These are phyloP conservation scores for Clistopyga incitator DNA, from an alignment of 2,888 invertebrate genomes.

Conservation along the genomic window DNA sequence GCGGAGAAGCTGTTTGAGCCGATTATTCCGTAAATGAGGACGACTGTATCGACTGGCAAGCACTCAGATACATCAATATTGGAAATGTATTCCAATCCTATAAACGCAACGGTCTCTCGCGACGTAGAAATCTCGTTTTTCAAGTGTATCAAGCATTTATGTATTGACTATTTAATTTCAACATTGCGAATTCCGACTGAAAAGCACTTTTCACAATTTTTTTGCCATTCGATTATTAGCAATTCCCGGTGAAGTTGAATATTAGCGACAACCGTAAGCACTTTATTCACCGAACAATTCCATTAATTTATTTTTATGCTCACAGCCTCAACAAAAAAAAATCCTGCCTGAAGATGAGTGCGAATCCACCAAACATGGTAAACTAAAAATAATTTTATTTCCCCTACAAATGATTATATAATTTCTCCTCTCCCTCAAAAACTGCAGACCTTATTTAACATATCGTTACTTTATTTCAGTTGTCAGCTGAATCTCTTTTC, in stretches of 20 bases:
- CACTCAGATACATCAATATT: background rate
- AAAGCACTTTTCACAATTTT: background rate
- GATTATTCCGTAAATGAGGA: constrained; percentile 15
- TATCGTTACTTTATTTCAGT: no score
- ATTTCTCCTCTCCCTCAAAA: no score
- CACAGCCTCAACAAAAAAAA: no score
- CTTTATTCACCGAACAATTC: no score
- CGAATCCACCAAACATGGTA: no score
- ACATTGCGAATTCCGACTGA: background rate
- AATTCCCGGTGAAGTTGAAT: background rate
- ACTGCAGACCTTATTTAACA: no score
- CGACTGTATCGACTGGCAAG: constrained; percentile 3
- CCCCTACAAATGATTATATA: no score
- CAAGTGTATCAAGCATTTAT: background rate
- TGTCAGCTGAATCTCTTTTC: no score
- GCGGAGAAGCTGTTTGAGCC: background rate
- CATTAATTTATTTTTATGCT: no score
- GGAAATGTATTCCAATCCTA: constrained; percentile 13
- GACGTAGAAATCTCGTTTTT: background rate
- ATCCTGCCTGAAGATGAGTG: no score
- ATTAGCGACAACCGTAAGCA: background rate
- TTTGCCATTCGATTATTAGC: background rate
- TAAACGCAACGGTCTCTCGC: background rate
- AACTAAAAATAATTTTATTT: no score
- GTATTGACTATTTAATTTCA: background rate